Evolutionary conservation across 2,797 vertebrate species (phyloP).

Genomic region (Sebastes miniatus): DNA sequence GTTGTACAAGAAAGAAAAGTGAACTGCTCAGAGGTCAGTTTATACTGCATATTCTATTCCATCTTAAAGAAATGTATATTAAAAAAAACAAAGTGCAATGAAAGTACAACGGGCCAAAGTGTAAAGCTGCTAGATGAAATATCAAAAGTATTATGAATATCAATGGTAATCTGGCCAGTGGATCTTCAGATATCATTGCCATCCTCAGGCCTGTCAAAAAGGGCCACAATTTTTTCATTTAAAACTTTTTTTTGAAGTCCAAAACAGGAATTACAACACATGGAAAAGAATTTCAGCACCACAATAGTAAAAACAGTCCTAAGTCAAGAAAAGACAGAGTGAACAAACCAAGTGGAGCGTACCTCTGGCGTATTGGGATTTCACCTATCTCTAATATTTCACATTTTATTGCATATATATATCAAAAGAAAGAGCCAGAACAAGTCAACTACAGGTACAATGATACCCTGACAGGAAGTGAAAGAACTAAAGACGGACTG

Average conservation of each 20-base stretch:
- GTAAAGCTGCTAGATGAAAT: neutral
- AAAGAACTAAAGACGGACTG: neutral
- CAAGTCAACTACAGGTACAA: neutral
- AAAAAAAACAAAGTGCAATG: neutral
- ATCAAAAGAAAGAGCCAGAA: slow-evolving; percentile 8
- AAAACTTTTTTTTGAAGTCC: neutral
- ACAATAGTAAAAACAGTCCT: neutral
- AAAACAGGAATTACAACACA: neutral
- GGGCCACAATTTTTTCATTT: neutral
- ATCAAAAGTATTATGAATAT: neutral
- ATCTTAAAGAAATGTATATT: neutral
- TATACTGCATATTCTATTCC: neutral
- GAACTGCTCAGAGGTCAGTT: neutral
- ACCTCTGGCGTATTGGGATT: neutral
- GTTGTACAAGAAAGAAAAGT: neutral
- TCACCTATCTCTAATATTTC: neutral
- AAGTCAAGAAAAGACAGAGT: slow-evolving; percentile 2
- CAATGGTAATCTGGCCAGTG: neutral
- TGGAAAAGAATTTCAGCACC: neutral
- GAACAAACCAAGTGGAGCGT: neutral
- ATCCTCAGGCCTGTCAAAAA: neutral
- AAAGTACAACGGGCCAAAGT: neutral
- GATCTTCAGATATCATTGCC: neutral
- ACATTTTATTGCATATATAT: slow-evolving; percentile 10
- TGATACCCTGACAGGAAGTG: slow-evolving; percentile 8